A percentile compares a stretch with the other conserved stretches of the same genome.
These are phyloP conservation scores for Cerastoderma edule DNA, from an alignment of 2,888 invertebrate species.

Conservation along the genomic window DNA sequence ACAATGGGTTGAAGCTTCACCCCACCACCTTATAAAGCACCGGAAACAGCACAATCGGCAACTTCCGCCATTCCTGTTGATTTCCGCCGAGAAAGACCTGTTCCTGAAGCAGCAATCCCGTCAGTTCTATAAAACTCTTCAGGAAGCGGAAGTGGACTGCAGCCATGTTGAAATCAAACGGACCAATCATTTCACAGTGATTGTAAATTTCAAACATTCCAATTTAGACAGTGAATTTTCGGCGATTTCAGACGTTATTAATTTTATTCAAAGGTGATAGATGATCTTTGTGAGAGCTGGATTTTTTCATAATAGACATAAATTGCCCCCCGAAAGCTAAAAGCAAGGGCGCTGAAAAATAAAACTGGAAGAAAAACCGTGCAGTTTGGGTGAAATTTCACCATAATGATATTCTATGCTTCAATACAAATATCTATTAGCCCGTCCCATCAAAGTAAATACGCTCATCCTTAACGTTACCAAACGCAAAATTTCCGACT, in stretches of 20 bases:
- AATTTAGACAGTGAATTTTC: constrained; percentile 1
- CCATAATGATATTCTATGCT: no score
- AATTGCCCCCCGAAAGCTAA: no score
- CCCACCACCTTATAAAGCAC: constrained; percentile 39
- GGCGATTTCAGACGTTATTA: constrained; percentile 8
- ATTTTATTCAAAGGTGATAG: neutral
- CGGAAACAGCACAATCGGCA: neutral
- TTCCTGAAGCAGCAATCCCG: constrained; percentile 61
- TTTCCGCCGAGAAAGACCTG: constrained; percentile 65
- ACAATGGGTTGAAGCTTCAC: constrained; percentile 62
- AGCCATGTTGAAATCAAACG: constrained; percentile 54
- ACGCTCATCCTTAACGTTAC: no score
- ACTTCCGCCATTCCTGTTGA: constrained; percentile 63
- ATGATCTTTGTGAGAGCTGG: no score
- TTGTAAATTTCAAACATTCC: constrained; percentile 47
- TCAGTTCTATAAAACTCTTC: constrained; percentile 48
- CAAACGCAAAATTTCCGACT: no score
- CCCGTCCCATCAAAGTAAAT: no score
- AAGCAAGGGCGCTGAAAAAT: no score
- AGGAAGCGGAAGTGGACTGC: constrained; percentile 40
- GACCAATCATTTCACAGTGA: constrained; percentile 67
- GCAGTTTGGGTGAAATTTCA: no score
- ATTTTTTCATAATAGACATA: no score
- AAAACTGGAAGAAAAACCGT: no score
- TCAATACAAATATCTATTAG: no score